Percentiles rank a stretch among this genome's conserved stretches.
These are phyloP conservation scores for Poicephalus gulielmi DNA, from an alignment of 2,113 vertebrate species.

Conservation along the genomic window DNA sequence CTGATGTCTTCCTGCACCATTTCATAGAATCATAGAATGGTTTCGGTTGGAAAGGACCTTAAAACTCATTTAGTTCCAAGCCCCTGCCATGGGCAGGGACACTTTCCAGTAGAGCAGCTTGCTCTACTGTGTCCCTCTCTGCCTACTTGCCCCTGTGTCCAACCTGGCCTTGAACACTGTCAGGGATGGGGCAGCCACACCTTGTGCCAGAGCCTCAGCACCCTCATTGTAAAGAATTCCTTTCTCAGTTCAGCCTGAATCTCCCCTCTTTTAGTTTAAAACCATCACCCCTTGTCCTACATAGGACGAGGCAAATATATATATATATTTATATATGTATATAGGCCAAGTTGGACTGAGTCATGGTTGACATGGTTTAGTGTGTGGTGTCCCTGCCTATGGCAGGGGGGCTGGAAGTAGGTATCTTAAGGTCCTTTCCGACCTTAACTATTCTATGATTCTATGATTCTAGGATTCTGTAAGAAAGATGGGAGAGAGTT, in stretches of 20 bases:
- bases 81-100: not conserved
- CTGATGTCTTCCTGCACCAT: not conserved
- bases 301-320: too few species aligned
- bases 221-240: not conserved
- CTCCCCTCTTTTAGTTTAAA: not conserved
- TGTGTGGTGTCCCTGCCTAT: too few species aligned
- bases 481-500: too few species aligned
- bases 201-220: not conserved
- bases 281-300: not conserved
- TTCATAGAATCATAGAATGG: not conserved
- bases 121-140: not conserved
- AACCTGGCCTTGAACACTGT: not conserved
- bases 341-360: too few species aligned
- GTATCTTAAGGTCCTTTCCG: too few species aligned
- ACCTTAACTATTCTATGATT: too few species aligned
- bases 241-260: not conserved
- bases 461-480: too few species aligned
- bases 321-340: too few species aligned
- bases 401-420: too few species aligned
- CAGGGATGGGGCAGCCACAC: not conserved
- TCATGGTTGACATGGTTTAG: too few species aligned
- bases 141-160: not conserved
- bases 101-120: not conserved
- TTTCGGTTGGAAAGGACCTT: not conserved
- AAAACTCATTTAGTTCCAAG: not conserved